Percentiles rank a stretch among this genome's conserved stretches.
These are phyloP conservation scores for Microhierax caerulescens DNA, from an alignment of 2,797 vertebrate species.

Conservation along the genomic window DNA sequence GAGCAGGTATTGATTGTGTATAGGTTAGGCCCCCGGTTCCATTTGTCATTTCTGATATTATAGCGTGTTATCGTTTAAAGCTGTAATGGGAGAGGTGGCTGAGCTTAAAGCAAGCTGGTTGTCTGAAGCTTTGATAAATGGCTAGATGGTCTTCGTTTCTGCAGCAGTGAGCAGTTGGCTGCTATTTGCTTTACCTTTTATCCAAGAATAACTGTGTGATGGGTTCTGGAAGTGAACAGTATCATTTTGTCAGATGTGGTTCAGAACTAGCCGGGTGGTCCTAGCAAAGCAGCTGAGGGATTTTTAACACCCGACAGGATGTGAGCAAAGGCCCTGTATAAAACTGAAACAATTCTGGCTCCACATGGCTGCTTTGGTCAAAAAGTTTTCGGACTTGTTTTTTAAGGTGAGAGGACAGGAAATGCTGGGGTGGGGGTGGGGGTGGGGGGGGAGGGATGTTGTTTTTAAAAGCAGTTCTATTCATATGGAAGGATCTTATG, in stretches of 20 bases:
- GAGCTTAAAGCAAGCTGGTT: constrained; percentile 84
- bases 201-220: constrained; percentile 96
- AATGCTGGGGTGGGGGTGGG: constrained; percentile 34
- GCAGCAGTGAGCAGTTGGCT: constrained; percentile 91
- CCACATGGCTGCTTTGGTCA: constrained; percentile 65
- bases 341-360: constrained; percentile 71
- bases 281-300: constrained; percentile 76
- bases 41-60: constrained; percentile 99
- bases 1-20: constrained; percentile 92
- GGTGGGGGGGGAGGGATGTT: background rate
- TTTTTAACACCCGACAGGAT: constrained; percentile 80
- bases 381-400: constrained; percentile 70
- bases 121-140: constrained; percentile 95
- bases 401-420: constrained; percentile 75
- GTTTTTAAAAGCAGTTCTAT: constrained; percentile 27
- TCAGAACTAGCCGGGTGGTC: constrained; percentile 91
- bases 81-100: constrained; percentile 88
- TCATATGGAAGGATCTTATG: constrained; percentile 28
- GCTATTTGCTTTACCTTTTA: constrained; percentile 94
- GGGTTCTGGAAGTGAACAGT: constrained; percentile 86
- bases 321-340: constrained; percentile 66
- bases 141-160: constrained; percentile 91
- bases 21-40: constrained; percentile 89
- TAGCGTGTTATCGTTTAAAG: constrained; percentile 96
- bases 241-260: constrained; percentile 87